Evolutionary conservation across 2,888 invertebrate genomes (phyloP).

Genomic region (Carterocephalus palaemon): DNA sequence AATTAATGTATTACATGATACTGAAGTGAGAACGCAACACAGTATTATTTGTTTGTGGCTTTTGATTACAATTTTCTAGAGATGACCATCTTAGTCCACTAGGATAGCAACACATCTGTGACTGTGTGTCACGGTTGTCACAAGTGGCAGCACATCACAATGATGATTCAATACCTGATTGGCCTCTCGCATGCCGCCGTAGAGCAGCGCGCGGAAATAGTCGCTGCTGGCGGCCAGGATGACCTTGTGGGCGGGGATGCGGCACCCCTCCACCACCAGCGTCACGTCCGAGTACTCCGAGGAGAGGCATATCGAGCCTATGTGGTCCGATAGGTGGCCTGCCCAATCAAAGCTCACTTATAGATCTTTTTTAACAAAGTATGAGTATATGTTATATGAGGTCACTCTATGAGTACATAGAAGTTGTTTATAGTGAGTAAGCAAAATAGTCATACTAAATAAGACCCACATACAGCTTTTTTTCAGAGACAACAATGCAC

Average conservation of each 20-base stretch:
- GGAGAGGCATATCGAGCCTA: slow-evolving; percentile 90
- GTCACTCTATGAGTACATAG: not conserved
- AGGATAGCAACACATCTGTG: no score
- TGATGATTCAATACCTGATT: slow-evolving; percentile 79
- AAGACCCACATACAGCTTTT: no score
- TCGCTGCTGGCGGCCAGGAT: slow-evolving; percentile 97
- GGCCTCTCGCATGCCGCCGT: slow-evolving; percentile 88
- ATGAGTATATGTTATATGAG: not conserved
- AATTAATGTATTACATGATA: no score
- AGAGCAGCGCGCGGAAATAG: slow-evolving; percentile 93
- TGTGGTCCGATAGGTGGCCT: slow-evolving; percentile 89
- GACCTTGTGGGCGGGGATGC: slow-evolving; percentile 80
- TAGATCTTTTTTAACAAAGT: not conserved
- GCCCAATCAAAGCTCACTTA: slow-evolving; percentile 15
- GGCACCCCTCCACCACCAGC: slow-evolving; percentile 88
- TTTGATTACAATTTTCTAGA: no score
- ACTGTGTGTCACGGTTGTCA: no score
- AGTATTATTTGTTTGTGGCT: no score
- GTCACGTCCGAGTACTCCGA: slow-evolving; percentile 95
- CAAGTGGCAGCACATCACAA: no score
- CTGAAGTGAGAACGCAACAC: no score
- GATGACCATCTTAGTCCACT: no score
- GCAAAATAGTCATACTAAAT: no score
- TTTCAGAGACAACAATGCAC: no score
- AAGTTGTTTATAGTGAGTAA: not conserved